Evolutionary conservation across 2,888 invertebrate genomes (phyloP).

Genomic region (Rhagonycha lutea): DNA sequence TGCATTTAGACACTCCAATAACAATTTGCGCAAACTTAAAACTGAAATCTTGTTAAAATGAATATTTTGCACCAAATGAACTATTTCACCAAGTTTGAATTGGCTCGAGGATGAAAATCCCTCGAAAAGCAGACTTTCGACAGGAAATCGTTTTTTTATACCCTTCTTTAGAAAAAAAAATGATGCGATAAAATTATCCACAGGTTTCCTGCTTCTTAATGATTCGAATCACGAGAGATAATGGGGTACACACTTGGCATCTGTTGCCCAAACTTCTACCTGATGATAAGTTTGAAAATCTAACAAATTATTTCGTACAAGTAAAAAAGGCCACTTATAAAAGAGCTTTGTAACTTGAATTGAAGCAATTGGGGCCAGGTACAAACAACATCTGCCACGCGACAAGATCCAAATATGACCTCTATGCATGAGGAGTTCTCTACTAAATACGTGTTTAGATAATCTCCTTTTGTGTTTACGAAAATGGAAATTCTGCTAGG

Average conservation of each 20-base stretch:
- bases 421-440: slow-evolving; percentile 12
- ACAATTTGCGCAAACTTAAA: neutral
- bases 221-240: slow-evolving; percentile 25
- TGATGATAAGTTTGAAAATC: slow-evolving; percentile 15
- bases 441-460: neutral
- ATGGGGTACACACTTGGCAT: slow-evolving; percentile 19
- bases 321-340: neutral
- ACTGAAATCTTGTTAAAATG: neutral
- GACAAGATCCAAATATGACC: slow-evolving; percentile 13
- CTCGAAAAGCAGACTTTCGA: neutral
- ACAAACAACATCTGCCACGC: slow-evolving; percentile 32
- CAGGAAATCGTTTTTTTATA: neutral
- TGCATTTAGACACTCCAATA: neutral
- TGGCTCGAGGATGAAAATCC: neutral
- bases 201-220: slow-evolving; percentile 32
- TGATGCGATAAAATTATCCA: slow-evolving; percentile 20
- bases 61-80: neutral
- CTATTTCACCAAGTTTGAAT: neutral
- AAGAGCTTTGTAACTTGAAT: slow-evolving; percentile 7
- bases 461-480: neutral
- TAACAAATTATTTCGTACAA: slow-evolving; percentile 14
- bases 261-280: slow-evolving; percentile 22
- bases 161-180: neutral
- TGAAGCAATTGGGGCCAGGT: slow-evolving; percentile 7
- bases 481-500: neutral